A percentile compares a stretch with the other conserved stretches of the same genome.
Evolutionary conservation across 2,797 vertebrate species (phyloP).

Genomic region (Ibycter americanus): DNA sequence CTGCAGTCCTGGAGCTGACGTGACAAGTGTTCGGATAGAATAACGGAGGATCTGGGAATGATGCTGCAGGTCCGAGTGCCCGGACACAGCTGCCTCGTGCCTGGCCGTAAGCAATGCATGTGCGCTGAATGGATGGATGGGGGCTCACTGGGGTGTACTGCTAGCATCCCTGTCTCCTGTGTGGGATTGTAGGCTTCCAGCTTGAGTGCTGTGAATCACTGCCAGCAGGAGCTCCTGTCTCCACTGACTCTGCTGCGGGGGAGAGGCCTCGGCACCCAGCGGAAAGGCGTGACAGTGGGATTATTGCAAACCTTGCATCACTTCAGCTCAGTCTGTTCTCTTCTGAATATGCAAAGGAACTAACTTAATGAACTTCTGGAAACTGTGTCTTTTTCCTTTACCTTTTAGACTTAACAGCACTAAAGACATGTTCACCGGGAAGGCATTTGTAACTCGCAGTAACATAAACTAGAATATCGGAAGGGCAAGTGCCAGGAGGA

Average conservation of each 20-base stretch:
- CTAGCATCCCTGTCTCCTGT: background rate
- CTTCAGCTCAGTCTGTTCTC: background rate
- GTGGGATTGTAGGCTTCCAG: background rate
- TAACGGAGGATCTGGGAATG: background rate
- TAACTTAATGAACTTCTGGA: background rate
- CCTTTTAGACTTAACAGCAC: background rate
- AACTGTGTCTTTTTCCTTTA: background rate
- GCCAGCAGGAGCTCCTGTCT: background rate
- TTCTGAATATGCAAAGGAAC: background rate
- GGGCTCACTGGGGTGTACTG: background rate
- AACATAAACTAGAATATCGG: background rate
- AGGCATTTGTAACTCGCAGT: background rate
- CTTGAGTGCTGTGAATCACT: background rate
- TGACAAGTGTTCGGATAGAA: background rate
- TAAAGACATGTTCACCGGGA: background rate
- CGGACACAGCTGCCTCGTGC: background rate
- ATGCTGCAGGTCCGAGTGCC: background rate
- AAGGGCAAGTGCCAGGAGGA: too few species aligned
- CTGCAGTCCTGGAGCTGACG: background rate
- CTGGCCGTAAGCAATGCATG: background rate
- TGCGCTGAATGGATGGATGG: background rate
- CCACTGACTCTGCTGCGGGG: background rate
- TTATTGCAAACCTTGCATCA: background rate
- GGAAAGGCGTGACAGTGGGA: background rate
- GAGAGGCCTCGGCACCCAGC: accelerated